phyloP scores from a whole-genome alignment of 2,797 vertebrate genomes.

The Ctenopoma multispine region DNA sequence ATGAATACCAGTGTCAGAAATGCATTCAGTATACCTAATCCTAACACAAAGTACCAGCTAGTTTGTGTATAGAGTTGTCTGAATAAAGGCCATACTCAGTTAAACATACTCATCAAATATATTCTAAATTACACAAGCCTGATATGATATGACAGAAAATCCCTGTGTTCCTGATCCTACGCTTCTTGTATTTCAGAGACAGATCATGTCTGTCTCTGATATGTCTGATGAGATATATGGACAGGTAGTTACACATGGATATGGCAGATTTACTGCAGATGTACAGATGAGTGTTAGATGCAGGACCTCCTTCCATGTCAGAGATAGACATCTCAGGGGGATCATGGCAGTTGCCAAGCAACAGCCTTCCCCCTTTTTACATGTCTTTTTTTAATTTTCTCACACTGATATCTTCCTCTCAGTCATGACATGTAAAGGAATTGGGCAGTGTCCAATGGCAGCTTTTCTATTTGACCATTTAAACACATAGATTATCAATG shows the following conservation, averaged over 20 bases:
- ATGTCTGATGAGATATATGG: slow-evolving; percentile 24
- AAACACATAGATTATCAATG: slow-evolving; percentile 19
- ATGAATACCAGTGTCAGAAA: slow-evolving; percentile 4
- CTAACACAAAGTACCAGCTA: not conserved
- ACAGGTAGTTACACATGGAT: too few relatives aligned
- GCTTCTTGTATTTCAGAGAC: slow-evolving; percentile 7
- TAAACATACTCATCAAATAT: not conserved
- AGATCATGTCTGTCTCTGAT: too few relatives aligned
- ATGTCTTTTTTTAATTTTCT: slow-evolving; percentile 54
- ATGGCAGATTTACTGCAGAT: slow-evolving; percentile 38
- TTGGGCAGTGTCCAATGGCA: slow-evolving; percentile 41
- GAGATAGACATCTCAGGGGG: slow-evolving; percentile 75
- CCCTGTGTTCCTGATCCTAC: slow-evolving; percentile 14
- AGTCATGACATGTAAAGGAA: slow-evolving; percentile 48
- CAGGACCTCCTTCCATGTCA: slow-evolving; percentile 70
- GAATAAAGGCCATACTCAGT: not conserved
- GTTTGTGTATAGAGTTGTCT: not conserved
- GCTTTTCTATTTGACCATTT: slow-evolving; percentile 48
- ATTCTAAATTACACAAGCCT: not conserved
- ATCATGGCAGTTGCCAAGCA: slow-evolving; percentile 83
- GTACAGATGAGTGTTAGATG: slow-evolving; percentile 45
- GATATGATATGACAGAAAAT: not conserved
- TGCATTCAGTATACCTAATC: not conserved
- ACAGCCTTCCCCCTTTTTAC: slow-evolving; percentile 72
- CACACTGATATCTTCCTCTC: slow-evolving; percentile 62